Evolutionary conservation across 2,888 invertebrate species (phyloP).

Genomic region (Linyphia triangularis): DNA sequence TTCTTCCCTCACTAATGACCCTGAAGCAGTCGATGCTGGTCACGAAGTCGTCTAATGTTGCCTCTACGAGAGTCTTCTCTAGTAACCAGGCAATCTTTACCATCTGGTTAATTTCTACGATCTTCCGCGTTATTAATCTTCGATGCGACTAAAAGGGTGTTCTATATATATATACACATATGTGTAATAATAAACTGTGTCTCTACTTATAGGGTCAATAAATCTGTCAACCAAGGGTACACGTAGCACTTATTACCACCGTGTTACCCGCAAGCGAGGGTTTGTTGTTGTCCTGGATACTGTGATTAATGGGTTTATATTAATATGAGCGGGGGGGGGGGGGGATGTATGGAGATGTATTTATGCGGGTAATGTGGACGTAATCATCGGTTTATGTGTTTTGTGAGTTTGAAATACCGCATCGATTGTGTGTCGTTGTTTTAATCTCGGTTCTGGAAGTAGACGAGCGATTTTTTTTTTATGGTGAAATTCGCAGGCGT

Average conservation of each 20-base stretch:
- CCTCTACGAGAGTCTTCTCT: background rate
- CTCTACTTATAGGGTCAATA: background rate
- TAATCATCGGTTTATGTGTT: too few species aligned
- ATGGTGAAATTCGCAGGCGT: too few species aligned
- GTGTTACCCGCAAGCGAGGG: background rate
- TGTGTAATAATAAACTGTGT: background rate
- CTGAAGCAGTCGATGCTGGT: background rate
- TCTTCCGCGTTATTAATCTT: background rate
- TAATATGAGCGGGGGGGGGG: background rate
- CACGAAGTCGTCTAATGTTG: background rate
- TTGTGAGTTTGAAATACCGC: too few species aligned
- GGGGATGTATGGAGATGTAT: background rate
- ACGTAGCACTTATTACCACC: constrained; percentile 7
- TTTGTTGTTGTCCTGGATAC: too few species aligned
- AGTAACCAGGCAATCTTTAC: background rate
- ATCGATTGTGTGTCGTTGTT: too few species aligned
- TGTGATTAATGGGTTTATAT: background rate
- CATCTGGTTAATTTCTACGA: background rate
- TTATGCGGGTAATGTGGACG: background rate
- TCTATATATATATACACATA: background rate
- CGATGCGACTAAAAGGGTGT: background rate
- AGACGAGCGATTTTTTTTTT: too few species aligned
- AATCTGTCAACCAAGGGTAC: background rate
- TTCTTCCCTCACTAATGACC: background rate
- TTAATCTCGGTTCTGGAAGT: too few species aligned